These are phyloP conservation scores for Phthorimaea operculella DNA, from an alignment of 1,140 invertebrate species.

Conservation along the genomic window DNA sequence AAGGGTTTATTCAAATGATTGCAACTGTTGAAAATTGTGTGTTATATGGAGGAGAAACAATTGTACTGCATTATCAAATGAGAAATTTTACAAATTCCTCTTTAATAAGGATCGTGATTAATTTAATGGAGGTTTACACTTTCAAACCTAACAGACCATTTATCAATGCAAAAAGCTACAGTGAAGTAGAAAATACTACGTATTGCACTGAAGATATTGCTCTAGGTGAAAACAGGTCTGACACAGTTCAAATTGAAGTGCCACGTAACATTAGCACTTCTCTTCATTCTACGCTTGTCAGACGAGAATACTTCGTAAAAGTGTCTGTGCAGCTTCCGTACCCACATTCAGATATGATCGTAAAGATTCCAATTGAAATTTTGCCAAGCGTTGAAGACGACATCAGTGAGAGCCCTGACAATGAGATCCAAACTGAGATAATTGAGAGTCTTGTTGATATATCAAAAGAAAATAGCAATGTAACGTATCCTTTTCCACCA, in stretches of 20 bases:
- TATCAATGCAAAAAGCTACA: conserved; percentile 7
- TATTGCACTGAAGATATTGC: not conserved
- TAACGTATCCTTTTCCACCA: conserved; percentile 5
- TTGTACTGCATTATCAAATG: not conserved
- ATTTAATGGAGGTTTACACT: conserved; percentile 21
- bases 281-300: conserved; percentile 24
- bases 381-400: not conserved
- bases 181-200: conserved; percentile 6
- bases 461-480: no score
- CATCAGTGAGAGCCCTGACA: not conserved
- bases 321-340: conserved; percentile 22
- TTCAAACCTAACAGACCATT: conserved; percentile 15
- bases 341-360: conserved; percentile 21
- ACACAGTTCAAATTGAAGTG: conserved; percentile 14
- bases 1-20: not conserved
- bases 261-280: conserved; percentile 17
- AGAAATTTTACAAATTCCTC: not conserved
- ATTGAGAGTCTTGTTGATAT: not conserved
- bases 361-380: conserved; percentile 24
- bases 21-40: not conserved
- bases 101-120: conserved; percentile 6
- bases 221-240: conserved; percentile 8
- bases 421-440: not conserved
- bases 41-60: not conserved
- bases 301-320: conserved; percentile 23